A percentile compares a stretch with the other conserved stretches of the same genome.
Evolutionary conservation across 2,888 invertebrate genomes (phyloP).

Genomic region (Macropis europaea): DNA sequence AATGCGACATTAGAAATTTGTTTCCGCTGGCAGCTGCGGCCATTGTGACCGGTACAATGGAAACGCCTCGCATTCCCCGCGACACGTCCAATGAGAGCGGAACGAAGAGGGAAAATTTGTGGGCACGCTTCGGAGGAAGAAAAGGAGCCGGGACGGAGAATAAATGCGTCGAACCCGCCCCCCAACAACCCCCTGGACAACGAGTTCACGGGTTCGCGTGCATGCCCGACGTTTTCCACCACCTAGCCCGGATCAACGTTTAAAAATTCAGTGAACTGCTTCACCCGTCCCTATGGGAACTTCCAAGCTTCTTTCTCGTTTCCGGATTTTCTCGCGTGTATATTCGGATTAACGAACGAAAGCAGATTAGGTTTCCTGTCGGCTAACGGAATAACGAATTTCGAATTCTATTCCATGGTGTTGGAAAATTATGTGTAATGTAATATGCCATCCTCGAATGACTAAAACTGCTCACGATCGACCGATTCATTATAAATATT

Average conservation of each 20-base stretch:
- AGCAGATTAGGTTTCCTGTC: slow-evolving; percentile 43
- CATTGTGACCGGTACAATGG: slow-evolving; percentile 68
- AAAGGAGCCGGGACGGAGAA: slow-evolving; percentile 38
- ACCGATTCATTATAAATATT: too few relatives aligned
- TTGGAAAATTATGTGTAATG: too few relatives aligned
- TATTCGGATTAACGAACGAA: slow-evolving; percentile 2
- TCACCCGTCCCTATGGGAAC: neutral
- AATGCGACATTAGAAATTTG: slow-evolving; percentile 75
- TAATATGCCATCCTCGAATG: too few relatives aligned
- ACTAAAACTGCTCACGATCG: too few relatives aligned
- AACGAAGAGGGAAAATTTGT: slow-evolving; percentile 40
- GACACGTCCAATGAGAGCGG: slow-evolving; percentile 42
- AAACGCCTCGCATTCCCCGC: slow-evolving; percentile 70
- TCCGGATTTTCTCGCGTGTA: neutral
- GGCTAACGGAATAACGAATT: too few relatives aligned
- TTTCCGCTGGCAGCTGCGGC: slow-evolving; percentile 72
- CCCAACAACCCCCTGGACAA: slow-evolving; percentile 39
- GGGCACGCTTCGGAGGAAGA: slow-evolving; percentile 15
- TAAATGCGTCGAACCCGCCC: slow-evolving; percentile 57
- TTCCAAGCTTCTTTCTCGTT: slow-evolving; percentile 7
- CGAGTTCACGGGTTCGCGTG: slow-evolving; percentile 34
- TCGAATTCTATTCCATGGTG: too few relatives aligned
- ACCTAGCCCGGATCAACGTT: slow-evolving; percentile 39
- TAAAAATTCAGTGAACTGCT: slow-evolving; percentile 44
- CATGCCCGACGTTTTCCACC: slow-evolving; percentile 28